Percentiles rank a stretch among this genome's conserved stretches.
These are phyloP conservation scores for Dexiosoma caninum DNA, from an alignment of 2,888 invertebrate genomes.

Conservation along the genomic window DNA sequence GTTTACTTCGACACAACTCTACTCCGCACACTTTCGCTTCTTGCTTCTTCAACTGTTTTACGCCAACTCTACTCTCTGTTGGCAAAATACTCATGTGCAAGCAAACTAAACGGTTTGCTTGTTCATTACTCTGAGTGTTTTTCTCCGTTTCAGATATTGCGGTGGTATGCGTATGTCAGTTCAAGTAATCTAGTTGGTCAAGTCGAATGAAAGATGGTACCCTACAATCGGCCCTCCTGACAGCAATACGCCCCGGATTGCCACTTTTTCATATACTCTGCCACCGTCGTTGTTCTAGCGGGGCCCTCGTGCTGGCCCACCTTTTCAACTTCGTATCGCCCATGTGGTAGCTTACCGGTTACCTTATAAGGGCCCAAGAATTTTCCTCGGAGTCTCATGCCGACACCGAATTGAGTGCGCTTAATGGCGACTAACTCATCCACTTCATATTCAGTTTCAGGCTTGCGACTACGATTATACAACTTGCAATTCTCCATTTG, in stretches of 20 bases:
- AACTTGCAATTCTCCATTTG: background rate
- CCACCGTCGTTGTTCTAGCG: background rate
- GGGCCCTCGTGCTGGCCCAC: background rate
- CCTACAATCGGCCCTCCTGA: background rate
- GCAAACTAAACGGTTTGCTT: no score
- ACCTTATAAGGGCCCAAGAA: background rate
- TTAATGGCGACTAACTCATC: conserved; percentile 53
- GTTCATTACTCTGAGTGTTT: no score
- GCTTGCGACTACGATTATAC: background rate
- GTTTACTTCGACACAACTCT: no score
- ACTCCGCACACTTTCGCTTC: no score
- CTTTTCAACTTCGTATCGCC: background rate
- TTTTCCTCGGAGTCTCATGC: background rate
- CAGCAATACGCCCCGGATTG: background rate
- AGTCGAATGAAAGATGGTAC: no score
- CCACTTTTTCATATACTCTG: background rate
- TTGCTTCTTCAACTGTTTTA: no score
- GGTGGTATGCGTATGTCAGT: no score
- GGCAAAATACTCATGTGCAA: no score
- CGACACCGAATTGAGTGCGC: conserved; percentile 41
- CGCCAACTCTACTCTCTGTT: no score
- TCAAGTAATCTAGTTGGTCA: no score
- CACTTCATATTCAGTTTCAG: background rate
- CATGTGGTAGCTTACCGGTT: background rate
- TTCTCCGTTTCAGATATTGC: no score